Evolutionary conservation across 2,888 invertebrate genomes (phyloP).

Genomic region (Tinea trinotella): DNA sequence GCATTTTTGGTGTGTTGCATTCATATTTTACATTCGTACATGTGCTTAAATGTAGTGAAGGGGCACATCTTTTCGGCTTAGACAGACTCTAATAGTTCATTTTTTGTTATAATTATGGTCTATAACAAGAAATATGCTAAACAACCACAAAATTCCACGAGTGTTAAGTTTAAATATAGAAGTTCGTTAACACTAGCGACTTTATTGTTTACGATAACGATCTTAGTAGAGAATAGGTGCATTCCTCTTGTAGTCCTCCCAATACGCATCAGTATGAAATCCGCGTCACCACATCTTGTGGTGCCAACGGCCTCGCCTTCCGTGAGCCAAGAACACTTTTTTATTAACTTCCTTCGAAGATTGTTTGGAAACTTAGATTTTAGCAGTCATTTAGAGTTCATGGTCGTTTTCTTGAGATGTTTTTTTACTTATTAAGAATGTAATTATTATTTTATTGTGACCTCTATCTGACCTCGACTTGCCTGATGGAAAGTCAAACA

Average conservation of each 20-base stretch:
- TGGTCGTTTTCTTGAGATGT: not conserved
- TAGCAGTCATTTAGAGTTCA: conserved; percentile 1
- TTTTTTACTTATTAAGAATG: too few relatives aligned
- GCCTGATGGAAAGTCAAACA: too few relatives aligned
- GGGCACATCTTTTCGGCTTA: too few relatives aligned
- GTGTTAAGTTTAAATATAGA: not conserved
- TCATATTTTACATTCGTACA: too few relatives aligned
- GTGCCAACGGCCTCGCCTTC: conserved; percentile 55
- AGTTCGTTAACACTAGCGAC: not conserved
- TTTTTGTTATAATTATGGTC: too few relatives aligned
- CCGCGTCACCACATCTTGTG: conserved; percentile 28
- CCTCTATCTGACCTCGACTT: too few relatives aligned
- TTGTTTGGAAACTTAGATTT: conserved; percentile 14
- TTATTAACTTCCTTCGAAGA: conserved; percentile 15
- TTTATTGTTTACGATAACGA: not conserved
- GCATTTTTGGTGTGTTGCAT: too few relatives aligned
- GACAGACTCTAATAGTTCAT: too few relatives aligned
- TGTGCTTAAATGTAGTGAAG: too few relatives aligned
- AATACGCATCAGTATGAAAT: conserved; percentile 44
- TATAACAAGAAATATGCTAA: too few relatives aligned
- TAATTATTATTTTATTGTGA: too few relatives aligned
- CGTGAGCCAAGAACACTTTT: conserved; percentile 24
- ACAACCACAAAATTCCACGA: too few relatives aligned
- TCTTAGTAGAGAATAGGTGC: conserved; percentile 4
- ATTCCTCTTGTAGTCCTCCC: not conserved